phyloP scores from a whole-genome alignment of 2,888 invertebrate species.

The Himalopsyche kuldschensis region DNA sequence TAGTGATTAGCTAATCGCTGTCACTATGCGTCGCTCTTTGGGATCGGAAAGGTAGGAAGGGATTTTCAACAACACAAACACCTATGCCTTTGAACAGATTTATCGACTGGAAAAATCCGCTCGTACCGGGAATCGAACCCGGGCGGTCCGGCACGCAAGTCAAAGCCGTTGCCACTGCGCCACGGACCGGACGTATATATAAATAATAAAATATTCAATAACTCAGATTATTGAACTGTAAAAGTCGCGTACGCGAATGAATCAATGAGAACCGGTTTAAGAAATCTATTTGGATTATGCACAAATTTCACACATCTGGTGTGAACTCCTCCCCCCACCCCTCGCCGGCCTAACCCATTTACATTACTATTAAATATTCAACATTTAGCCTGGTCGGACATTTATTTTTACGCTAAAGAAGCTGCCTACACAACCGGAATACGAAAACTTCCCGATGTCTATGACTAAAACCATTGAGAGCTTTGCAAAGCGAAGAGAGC shows the following conservation, averaged over 20 bases:
- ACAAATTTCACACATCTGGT: constrained; percentile 19
- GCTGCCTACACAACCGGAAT: constrained; percentile 1
- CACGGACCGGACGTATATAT: too few species aligned
- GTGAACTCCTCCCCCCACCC: constrained; percentile 6
- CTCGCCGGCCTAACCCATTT: constrained; percentile 21
- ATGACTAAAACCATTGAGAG: not conserved
- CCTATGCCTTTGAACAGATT: too few species aligned
- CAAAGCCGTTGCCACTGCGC: too few species aligned
- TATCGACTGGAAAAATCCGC: too few species aligned
- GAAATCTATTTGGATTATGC: not conserved
- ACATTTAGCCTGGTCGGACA: constrained; percentile 4
- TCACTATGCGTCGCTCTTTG: too few species aligned
- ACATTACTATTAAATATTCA: constrained; percentile 33
- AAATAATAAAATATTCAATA: too few species aligned
- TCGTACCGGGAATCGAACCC: too few species aligned
- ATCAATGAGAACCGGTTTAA: not conserved
- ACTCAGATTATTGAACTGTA: too few species aligned
- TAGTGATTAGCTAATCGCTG: too few species aligned
- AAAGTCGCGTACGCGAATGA: not conserved
- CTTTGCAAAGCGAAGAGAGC: not conserved
- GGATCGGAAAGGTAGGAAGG: too few species aligned
- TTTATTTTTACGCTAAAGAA: constrained; percentile 21
- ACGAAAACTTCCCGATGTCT: not conserved
- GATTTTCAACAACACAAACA: too few species aligned
- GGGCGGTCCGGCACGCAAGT: too few species aligned